Evolutionary conservation across 2,797 vertebrate genomes (phyloP).

Genomic region (Enteromius viviparus): DNA sequence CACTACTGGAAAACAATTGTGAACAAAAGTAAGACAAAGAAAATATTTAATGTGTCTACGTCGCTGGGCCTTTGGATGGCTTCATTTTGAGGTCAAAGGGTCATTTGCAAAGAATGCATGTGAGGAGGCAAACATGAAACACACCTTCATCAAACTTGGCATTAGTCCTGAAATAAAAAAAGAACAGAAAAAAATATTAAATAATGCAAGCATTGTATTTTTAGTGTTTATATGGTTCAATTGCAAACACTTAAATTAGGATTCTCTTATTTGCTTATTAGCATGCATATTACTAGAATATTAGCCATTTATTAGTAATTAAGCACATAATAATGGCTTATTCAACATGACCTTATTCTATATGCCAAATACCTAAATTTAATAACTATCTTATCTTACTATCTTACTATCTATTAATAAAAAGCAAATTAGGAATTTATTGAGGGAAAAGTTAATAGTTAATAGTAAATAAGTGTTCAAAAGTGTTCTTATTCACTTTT

Average conservation of each 20-base stretch:
- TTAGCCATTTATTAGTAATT: no score
- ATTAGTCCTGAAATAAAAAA: constrained; percentile 44
- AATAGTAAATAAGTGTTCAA: no score
- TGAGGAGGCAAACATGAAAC: constrained; percentile 46
- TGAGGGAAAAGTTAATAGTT: no score
- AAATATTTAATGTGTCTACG: constrained; percentile 47
- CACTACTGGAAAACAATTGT: constrained; percentile 35
- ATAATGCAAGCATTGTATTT: constrained; percentile 14
- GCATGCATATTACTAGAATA: no score
- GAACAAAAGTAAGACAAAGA: constrained; percentile 44
- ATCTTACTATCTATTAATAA: no score
- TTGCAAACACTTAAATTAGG: no score
- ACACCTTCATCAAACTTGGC: constrained; percentile 44
- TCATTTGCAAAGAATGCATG: constrained; percentile 55
- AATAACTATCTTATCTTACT: no score
- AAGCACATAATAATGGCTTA: no score
- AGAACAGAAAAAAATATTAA: background rate
- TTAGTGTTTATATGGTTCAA: constrained; percentile 8
- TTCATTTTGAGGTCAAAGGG: constrained; percentile 43
- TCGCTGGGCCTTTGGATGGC: constrained; percentile 17
- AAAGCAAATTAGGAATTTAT: no score
- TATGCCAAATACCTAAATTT: no score
- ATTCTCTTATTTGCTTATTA: no score
- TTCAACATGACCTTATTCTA: no score
- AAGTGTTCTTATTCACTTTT: background rate